Percentiles rank a stretch among this genome's conserved stretches.
phyloP scores from a whole-genome alignment of 2,888 invertebrate genomes.

The Petrolisthes manimaculis region DNA sequence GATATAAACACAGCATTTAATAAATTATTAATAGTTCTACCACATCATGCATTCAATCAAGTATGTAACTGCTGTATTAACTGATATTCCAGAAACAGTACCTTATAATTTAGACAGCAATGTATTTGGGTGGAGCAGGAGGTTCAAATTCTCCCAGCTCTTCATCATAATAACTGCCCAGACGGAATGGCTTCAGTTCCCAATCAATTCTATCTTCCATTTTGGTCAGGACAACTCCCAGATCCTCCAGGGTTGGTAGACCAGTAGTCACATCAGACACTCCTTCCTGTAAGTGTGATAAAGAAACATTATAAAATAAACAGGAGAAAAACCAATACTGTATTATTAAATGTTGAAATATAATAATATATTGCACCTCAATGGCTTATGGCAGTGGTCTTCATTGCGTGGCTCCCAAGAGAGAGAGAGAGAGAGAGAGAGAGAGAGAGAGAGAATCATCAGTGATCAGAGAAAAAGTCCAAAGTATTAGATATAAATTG shows the following conservation, averaged over 20 bases:
- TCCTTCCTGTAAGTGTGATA: conserved; percentile 76
- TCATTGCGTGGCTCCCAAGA: too few species aligned
- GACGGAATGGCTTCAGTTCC: conserved; percentile 81
- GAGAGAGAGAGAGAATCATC: too few species aligned
- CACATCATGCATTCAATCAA: too few species aligned
- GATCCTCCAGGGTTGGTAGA: conserved; percentile 86
- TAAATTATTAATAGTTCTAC: too few species aligned
- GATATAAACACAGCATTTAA: too few species aligned
- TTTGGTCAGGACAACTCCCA: conserved; percentile 82
- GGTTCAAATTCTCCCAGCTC: conserved; percentile 81
- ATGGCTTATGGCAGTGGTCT: neutral
- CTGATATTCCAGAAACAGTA: too few species aligned
- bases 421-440: too few species aligned
- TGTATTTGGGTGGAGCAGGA: conserved; percentile 74
- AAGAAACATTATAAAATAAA: neutral
- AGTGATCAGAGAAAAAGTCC: too few species aligned
- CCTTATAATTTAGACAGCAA: conserved; percentile 21
- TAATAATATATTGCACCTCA: too few species aligned
- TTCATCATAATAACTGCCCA: conserved; percentile 80
- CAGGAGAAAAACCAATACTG: neutral
- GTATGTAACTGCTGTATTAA: too few species aligned
- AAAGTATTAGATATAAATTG: too few species aligned
- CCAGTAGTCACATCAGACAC: conserved; percentile 78
- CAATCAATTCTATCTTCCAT: conserved; percentile 88
- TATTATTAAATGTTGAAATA: neutral